Percentiles rank a stretch among this genome's conserved stretches.
Conservation (phyloP, 2,113 vertebrate species). For the Neotoma lepida region DNA sequence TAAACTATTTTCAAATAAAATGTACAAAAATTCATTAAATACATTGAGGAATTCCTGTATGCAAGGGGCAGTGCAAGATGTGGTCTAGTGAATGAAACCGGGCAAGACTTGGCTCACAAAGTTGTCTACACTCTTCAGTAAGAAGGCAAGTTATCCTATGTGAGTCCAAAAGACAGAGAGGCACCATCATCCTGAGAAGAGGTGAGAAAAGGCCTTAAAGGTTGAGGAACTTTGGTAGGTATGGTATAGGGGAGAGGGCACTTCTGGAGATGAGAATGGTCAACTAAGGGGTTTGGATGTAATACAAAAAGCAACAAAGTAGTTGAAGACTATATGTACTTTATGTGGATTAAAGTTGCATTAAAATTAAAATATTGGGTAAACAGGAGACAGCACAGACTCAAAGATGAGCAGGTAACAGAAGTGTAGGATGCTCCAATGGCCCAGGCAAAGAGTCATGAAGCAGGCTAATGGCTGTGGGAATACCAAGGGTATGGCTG, state of each 20-base stretch:
- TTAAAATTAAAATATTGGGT: not conserved
- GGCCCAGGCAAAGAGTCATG: not conserved
- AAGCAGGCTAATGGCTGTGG: not conserved
- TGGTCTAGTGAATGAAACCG: not conserved
- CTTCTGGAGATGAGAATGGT: conserved; percentile 4
- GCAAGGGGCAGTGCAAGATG: not conserved
- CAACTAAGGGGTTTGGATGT: not conserved
- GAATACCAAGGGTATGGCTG: not conserved
- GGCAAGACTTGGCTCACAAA: not conserved
- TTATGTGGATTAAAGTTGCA: not conserved
- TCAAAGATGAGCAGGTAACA: not conserved
- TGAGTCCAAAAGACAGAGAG: not conserved
- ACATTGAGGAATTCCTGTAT: not conserved
- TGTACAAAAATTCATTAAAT: conserved; percentile 15
- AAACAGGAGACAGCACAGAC: not conserved
- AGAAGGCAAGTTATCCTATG: not conserved
- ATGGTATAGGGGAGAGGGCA: not conserved
- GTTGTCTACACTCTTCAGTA: not conserved
- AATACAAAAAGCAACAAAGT: not conserved
- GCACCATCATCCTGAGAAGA: not conserved
- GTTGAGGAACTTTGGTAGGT: not conserved
- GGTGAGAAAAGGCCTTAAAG: not conserved
- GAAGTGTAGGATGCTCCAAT: not conserved
- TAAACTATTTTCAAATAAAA: conserved; percentile 20
- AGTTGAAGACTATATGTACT: not conserved